Evolutionary conservation across 2,888 invertebrate genomes (phyloP).

Genomic region (Horisme vitalbata): DNA sequence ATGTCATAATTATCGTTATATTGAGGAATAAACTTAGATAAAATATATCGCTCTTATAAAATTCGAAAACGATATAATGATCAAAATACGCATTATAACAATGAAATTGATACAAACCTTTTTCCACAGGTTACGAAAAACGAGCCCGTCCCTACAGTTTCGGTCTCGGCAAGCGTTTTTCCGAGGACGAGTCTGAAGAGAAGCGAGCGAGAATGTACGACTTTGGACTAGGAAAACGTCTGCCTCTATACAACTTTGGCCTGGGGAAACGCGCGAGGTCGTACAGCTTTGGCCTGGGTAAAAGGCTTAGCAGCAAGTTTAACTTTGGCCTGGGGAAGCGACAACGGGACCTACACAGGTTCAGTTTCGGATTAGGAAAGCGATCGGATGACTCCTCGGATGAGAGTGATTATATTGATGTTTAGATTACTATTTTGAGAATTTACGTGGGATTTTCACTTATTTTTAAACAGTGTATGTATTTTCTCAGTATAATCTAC

Average conservation of each 20-base stretch:
- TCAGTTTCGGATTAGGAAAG: conserved; percentile 83
- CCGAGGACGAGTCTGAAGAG: conserved; percentile 62
- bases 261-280: conserved; percentile 71
- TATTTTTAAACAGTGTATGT: too few species aligned
- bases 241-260: conserved; percentile 76
- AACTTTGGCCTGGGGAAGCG: conserved; percentile 83
- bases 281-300: conserved; percentile 84
- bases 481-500: too few species aligned
- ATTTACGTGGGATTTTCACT: conserved; percentile 49
- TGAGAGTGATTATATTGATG: conserved; percentile 59
- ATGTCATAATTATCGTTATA: too few species aligned
- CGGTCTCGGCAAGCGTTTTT: conserved; percentile 86
- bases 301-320: conserved; percentile 75
- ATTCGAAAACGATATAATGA: too few species aligned
- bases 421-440: conserved; percentile 49
- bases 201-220: conserved; percentile 69
- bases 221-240: conserved; percentile 73
- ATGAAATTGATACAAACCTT: too few species aligned
- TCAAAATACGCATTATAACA: too few species aligned
- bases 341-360: conserved; percentile 74
- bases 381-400: conserved; percentile 61
- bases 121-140: conserved; percentile 70
- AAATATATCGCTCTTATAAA: too few species aligned
- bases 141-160: conserved; percentile 86
- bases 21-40: too few species aligned